These are phyloP conservation scores for Holothuria scabra DNA, from an alignment of 53 echinoderm and acorn worm genomes.

Conservation along the genomic window DNA sequence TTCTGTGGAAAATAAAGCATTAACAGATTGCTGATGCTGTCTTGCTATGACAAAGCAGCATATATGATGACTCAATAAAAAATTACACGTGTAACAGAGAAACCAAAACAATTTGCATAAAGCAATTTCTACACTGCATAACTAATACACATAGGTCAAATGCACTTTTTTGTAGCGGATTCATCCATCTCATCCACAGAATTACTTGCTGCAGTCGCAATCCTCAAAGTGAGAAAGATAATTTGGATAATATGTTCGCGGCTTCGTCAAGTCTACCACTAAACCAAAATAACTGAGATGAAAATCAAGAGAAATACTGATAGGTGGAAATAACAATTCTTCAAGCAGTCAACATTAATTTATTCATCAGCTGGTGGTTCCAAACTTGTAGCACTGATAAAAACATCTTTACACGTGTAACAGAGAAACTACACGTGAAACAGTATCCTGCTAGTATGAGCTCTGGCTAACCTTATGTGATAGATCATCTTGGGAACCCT, in stretches of 20 bases:
- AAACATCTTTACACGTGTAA: slow-evolving; percentile 12
- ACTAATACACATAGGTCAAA: not conserved
- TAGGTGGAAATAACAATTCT: slow-evolving; percentile 15
- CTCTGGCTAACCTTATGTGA: not conserved
- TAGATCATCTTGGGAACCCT: not conserved
- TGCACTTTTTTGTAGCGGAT: not conserved
- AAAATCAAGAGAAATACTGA: slow-evolving; percentile 9
- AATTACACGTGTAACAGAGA: slow-evolving; percentile 21
- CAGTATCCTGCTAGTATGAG: not conserved
- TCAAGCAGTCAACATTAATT: not conserved
- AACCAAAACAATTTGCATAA: slow-evolving; percentile 7
- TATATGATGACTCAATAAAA: slow-evolving; percentile 36
- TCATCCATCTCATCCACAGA: slow-evolving; percentile 5
- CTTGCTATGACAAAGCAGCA: slow-evolving; percentile 8
- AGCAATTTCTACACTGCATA: slow-evolving; percentile 11
- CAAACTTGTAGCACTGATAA: slow-evolving; percentile 10
- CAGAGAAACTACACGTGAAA: slow-evolving; percentile 8
- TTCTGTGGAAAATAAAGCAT: slow-evolving; percentile 23
- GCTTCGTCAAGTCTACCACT: not conserved
- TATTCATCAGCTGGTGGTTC: slow-evolving; percentile 1
- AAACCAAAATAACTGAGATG: slow-evolving; percentile 18
- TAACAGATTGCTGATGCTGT: slow-evolving; percentile 22
- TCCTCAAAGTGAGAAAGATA: not conserved
- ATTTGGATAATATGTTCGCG: slow-evolving; percentile 2
- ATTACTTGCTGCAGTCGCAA: not conserved